phyloP scores from a whole-genome alignment of 2,888 invertebrate genomes.

The Candidula unifasciata region DNA sequence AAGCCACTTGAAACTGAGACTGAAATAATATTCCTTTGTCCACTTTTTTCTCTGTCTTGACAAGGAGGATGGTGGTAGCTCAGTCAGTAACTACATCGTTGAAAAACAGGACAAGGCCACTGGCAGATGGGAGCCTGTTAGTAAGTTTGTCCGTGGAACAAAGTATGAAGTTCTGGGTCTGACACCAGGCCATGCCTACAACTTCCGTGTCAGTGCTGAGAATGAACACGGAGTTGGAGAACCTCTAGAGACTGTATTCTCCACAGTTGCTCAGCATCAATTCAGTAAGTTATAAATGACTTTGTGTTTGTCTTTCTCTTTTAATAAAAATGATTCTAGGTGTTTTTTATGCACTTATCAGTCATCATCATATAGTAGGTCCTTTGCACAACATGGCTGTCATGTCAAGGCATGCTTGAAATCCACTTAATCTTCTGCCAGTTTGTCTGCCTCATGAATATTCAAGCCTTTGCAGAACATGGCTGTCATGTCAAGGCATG shows the following conservation, averaged over 20 bases:
- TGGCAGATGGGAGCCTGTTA: conserved; percentile 81
- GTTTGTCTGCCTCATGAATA: too few relatives aligned
- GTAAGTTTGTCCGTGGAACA: conserved; percentile 89
- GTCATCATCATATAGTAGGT: too few relatives aligned
- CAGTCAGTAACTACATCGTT: conserved; percentile 97
- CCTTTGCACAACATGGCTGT: too few relatives aligned
- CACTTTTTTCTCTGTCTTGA: background rate
- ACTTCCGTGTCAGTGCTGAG: conserved; percentile 97
- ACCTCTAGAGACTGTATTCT: conserved; percentile 90
- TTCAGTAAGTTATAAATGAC: conserved; percentile 84
- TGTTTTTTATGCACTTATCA: too few relatives aligned
- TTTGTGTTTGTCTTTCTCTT: background rate
- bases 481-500: too few relatives aligned
- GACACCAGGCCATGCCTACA: conserved; percentile 86
- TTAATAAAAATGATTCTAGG: background rate
- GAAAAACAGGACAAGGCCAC: conserved; percentile 91
- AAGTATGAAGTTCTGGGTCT: conserved; percentile 96
- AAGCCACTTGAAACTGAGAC: too few relatives aligned
- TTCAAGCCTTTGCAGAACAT: too few relatives aligned
- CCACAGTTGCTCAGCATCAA: conserved; percentile 95
- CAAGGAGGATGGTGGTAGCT: conserved; percentile 93
- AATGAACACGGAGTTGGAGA: conserved; percentile 98
- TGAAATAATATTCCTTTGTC: too few relatives aligned
- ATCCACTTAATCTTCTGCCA: too few relatives aligned
- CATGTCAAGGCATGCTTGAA: too few relatives aligned